Percentiles rank a stretch among this genome's conserved stretches.
Conservation (phyloP, 53 echinoderm and acorn worm species). For the Zoroaster sp. region DNA sequence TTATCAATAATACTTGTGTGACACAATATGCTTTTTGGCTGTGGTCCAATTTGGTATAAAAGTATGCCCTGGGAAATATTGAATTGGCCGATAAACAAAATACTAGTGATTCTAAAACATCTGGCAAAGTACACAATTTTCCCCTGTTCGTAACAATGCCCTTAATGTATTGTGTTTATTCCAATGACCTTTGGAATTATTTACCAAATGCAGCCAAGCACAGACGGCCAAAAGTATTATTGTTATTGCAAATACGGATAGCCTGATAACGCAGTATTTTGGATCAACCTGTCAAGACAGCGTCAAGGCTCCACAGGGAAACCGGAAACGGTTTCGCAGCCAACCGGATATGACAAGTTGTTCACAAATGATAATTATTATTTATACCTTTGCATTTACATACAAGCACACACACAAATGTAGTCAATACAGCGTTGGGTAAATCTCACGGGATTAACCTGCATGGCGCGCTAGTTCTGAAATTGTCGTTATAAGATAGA, state of each 20-base stretch:
- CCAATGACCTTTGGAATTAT: constrained; percentile 22
- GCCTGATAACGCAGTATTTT: neutral
- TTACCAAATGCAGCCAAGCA: neutral
- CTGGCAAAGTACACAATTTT: neutral
- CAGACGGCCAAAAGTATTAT: neutral
- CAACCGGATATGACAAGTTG: neutral
- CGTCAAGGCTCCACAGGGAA: neutral
- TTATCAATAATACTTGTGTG: neutral
- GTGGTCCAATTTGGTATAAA: neutral
- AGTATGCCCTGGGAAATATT: neutral
- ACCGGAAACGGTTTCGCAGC: too few relatives aligned
- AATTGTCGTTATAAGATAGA: neutral
- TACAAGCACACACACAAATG: neutral
- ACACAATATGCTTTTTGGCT: neutral
- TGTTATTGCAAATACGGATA: constrained; percentile 1
- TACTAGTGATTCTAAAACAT: neutral
- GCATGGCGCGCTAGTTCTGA: neutral
- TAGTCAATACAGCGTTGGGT: neutral
- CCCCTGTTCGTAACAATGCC: neutral
- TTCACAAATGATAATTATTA: neutral
- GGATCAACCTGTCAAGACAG: neutral
- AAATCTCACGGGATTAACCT: neutral
- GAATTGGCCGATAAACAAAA: neutral
- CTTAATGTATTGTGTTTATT: neutral
- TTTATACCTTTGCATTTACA: neutral